Evolutionary conservation across 2,888 invertebrate species (phyloP), one percentile per base, ranked within the genome.

Genomic region (Corythucha ciliata): DNA sequence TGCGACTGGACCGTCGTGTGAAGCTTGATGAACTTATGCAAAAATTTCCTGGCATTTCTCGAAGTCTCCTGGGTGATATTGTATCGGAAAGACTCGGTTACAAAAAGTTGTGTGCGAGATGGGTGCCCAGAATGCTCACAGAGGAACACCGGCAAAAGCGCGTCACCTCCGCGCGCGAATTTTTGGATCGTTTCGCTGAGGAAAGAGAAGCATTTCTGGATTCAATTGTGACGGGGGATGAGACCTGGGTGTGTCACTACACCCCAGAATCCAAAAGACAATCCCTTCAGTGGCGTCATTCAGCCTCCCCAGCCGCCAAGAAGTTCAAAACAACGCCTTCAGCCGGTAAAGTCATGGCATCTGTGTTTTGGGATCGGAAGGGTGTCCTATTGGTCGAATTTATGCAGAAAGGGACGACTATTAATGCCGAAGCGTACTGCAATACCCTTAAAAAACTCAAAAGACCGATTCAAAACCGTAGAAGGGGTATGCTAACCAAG

Each of bases 121-220:
- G 57, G 58, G 48, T 59, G 33, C 58, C 57, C 25, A 60, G 57
- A 58, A 60, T 61, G 50, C 46, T 55, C 49, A 57, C 51, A 24
- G 55, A 52, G 27, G 41, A 48, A 48, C 57, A 60, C 56, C 58
- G 58, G 57, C 55, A 39, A 39, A 45, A 45, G 29, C 33, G 45
- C 32, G 29, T 20, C 33, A 22, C 22, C 22, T 21, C 2, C 22
- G 50, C 58, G 45, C 50, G 53, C 42, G 53, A 36, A 51, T 61
- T 61, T 48, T 55, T 60, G 42, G 47, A 55, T 50, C 53, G 57
- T 21, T 61, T 58, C 53, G 24, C 33, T 26, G 44, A 51, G 14
- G 58, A 60, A 40, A 57, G 57, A 44, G 57, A 59, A 36, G 50
- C 57, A 21, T 58, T 59, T 48, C 57, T 60, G 50, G 50, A 44